Base-by-base conservation (phyloP, 2,888 invertebrate genomes). In the Parnassius smintheus region DNA sequence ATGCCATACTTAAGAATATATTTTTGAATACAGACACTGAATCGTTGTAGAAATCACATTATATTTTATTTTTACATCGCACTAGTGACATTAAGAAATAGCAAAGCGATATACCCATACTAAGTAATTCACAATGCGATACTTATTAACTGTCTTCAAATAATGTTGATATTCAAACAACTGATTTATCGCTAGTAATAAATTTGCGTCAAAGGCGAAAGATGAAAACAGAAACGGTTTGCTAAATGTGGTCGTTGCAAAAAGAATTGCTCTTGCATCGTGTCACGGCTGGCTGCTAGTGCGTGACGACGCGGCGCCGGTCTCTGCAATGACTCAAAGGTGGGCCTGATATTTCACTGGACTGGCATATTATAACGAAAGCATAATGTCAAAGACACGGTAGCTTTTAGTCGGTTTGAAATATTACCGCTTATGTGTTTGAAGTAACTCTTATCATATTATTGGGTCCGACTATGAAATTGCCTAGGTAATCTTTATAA, bases 261-360 rank as follows among this genome's bases (percentile, higher is more conserved):
- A 77, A 72, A 77, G 73, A 76, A 74, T 76, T 74, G 72, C 70
- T 69, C 71, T 72, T 68, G 65, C 66, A 69, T 69, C 68, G 65
- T 68, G 73, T 69, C 65, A 75, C 77, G 81, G 75, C 77, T 80
- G 80, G 68, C 69, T 68, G 72, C 62, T 68, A 65, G 71, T 60
- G 72, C 75, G 71, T 65, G 70, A 71, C 74, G 69, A 48, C 25
- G 44, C 63, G 69, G 67, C 66, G 66, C 64, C 68, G 74, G 66
- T 70, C 67, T 61, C 69, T 69, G 56, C 60, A 49, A 65, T 69
- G 57, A 62, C 63, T 63, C 63, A 73, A 72, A 71, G 65, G 67
- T 61, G 61, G 55, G 56, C 62, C 22, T 52, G 60, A 61, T 69
- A 67, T 69, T 68, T 66, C 59, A 61, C 49, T 10, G 42, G 7